Evolutionary conservation across 1,140 invertebrate genomes (phyloP), one percentile per base, ranked within the genome.

Genomic region (Heliconius eleuchia): DNA sequence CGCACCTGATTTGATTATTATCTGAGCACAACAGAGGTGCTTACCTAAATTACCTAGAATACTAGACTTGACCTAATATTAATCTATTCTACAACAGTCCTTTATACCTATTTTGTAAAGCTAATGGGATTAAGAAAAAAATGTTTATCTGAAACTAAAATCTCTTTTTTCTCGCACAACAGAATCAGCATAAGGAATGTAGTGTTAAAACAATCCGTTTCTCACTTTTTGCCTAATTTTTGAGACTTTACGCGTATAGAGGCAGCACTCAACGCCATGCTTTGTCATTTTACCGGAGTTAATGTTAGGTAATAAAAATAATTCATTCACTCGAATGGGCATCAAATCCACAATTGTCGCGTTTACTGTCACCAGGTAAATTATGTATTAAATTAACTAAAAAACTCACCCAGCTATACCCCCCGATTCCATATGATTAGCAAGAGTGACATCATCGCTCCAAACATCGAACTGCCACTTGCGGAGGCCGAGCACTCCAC

Each of bases 401-500:
- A 4, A 27, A 30, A 82, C 90, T 96, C 93, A 99, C 98, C 99
- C 98, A 13, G 99, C 98, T 72, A 98, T 96, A 74, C 99, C 99
- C 19, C 98, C 98, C 66, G 98, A 98, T 95, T 99, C 99, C 98
- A 99, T 99, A 88, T 99, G 97, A 95, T 99, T 99, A 73, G 99
- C 99, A 7, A 99, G 95, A 27, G 98, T 99, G 87, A 99, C 99
- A 94, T 99, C 99, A 95, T 99, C 98, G 84, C 98, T 99, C 98
- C 99, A 99, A 55, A 99, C 98, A 95, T 99, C 99, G 94, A 98
- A 99, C 95, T 99, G 99, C 99, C 98, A 99, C 95, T 99, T 99
- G 74, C 98, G 95, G 9, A 99, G 95, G 3, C 99, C 99, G 71
- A 99, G 95, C n/a, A 99, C 98, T 6, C 99, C 99, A 88, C 98